These are phyloP conservation scores for Ephydatia muelleri DNA, from an alignment of 37 sponge, comb jelly and placozoan genomes.

Conservation along the genomic window DNA sequence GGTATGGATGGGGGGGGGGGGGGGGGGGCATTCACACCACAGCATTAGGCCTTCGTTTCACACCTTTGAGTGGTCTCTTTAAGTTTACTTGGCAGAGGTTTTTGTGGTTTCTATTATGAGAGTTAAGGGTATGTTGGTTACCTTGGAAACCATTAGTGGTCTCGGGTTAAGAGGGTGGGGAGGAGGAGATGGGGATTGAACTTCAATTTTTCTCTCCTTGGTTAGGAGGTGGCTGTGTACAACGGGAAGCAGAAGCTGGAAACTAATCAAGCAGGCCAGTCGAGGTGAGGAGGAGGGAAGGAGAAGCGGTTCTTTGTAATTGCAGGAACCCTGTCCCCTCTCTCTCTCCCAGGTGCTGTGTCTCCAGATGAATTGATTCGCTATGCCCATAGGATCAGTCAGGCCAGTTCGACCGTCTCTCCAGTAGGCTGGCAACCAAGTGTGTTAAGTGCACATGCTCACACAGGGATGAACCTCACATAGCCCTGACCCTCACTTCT, in stretches of 20 bases:
- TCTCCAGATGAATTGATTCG: conserved; percentile 64
- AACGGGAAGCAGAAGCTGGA: conserved; percentile 71
- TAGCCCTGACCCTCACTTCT: too few species aligned
- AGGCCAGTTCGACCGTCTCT: conserved; percentile 60
- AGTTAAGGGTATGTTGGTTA: not conserved
- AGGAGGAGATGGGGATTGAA: not conserved
- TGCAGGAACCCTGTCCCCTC: not conserved
- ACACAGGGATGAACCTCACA: too few species aligned
- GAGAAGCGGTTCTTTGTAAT: not conserved
- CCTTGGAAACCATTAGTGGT: not conserved
- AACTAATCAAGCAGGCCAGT: conserved; percentile 49
- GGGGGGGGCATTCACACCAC: too few species aligned
- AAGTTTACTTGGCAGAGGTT: not conserved
- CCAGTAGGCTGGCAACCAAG: conserved; percentile 88
- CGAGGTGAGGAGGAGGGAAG: conserved; percentile 27
- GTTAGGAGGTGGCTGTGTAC: conserved; percentile 68
- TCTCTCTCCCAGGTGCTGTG: conserved; percentile 49
- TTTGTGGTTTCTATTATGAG: not conserved
- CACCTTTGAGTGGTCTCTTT: too few species aligned
- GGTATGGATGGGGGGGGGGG: too few species aligned
- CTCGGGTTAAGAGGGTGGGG: too few species aligned
- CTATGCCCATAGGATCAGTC: conserved; percentile 83
- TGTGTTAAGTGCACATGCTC: conserved; percentile 38
- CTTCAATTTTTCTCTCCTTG: not conserved
- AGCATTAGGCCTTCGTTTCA: too few species aligned